Percentiles rank a stretch among this genome's conserved stretches.
Evolutionary conservation across 2,888 invertebrate genomes (phyloP).

Genomic region (Horisme vitalbata): DNA sequence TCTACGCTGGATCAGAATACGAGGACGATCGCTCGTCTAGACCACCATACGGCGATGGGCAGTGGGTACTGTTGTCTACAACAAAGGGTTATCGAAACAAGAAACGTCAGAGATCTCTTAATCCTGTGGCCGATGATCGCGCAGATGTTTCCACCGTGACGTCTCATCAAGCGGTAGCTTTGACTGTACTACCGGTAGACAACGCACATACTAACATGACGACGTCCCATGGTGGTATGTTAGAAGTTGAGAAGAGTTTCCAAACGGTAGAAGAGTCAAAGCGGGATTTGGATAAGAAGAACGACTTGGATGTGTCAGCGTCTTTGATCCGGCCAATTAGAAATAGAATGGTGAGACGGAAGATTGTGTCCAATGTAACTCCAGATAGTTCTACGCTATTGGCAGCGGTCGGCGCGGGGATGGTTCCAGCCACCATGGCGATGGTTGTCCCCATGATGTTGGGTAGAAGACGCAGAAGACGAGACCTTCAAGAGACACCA

Average conservation of each 20-base stretch:
- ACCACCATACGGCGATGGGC: conserved; percentile 87
- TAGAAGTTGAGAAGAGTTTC: conserved; percentile 89
- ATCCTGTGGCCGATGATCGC: conserved; percentile 48
- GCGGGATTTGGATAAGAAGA: conserved; percentile 64
- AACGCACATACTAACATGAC: conserved; percentile 84
- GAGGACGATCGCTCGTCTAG: conserved; percentile 66
- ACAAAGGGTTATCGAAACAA: conserved; percentile 88
- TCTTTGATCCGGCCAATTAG: conserved; percentile 56
- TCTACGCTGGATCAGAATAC: conserved; percentile 73
- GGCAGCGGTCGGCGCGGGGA: conserved; percentile 89
- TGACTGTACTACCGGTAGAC: conserved; percentile 89
- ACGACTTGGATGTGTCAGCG: conserved; percentile 57
- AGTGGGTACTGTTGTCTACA: conserved; percentile 90
- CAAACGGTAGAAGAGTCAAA: conserved; percentile 86
- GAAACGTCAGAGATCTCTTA: conserved; percentile 71
- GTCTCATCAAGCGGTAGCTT: conserved; percentile 81
- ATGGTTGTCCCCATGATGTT: conserved; percentile 91
- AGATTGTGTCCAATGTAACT: conserved; percentile 56
- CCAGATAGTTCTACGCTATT: conserved; percentile 85
- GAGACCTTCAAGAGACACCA: conserved; percentile 44
- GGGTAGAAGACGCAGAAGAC: conserved; percentile 72
- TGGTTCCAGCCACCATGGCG: conserved; percentile 91
- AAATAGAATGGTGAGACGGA: conserved; percentile 59
- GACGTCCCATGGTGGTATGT: conserved; percentile 87
- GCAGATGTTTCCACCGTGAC: conserved; percentile 58